Conservation (phyloP, 2,888 invertebrate genomes). For the Eristalis intricaria region DNA sequence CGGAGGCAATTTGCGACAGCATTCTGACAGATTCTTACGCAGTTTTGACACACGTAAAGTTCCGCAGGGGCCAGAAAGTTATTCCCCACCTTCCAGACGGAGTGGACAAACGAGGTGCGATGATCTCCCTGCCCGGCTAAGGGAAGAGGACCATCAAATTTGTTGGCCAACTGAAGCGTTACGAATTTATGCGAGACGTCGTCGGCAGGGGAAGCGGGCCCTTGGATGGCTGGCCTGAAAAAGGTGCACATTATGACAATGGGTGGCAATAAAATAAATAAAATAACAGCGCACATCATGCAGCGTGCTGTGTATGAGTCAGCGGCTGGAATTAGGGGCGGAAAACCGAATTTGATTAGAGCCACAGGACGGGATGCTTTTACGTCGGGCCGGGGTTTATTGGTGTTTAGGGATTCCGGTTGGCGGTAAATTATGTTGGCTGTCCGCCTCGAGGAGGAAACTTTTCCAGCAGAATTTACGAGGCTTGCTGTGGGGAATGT, state of each 20-base stretch:
- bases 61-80: too few relatives aligned
- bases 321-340: slow-evolving; percentile 5
- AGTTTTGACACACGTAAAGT: neutral
- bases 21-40: neutral
- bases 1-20: neutral
- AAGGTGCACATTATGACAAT: neutral
- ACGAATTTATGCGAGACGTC: slow-evolving; percentile 13
- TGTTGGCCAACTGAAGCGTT: neutral
- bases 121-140: neutral
- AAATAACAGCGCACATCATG: slow-evolving; percentile 4
- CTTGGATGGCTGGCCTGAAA: neutral
- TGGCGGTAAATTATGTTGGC: slow-evolving; percentile 14
- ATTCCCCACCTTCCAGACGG: neutral
- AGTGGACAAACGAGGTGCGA: neutral
- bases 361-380: slow-evolving; percentile 28
- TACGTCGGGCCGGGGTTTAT: slow-evolving; percentile 8
- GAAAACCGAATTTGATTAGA: slow-evolving; percentile 30
- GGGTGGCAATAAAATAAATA: slow-evolving; percentile 21
- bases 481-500: slow-evolving; percentile 18
- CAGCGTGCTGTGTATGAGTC: slow-evolving; percentile 3
- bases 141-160: neutral
- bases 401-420: slow-evolving; percentile 8
- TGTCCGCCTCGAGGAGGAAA: slow-evolving; percentile 5
- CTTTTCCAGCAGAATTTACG: slow-evolving; percentile 11
- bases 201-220: slow-evolving; percentile 6